Base-by-base conservation (phyloP, 1,140 invertebrate species). In the Grapholita molesta region DNA sequence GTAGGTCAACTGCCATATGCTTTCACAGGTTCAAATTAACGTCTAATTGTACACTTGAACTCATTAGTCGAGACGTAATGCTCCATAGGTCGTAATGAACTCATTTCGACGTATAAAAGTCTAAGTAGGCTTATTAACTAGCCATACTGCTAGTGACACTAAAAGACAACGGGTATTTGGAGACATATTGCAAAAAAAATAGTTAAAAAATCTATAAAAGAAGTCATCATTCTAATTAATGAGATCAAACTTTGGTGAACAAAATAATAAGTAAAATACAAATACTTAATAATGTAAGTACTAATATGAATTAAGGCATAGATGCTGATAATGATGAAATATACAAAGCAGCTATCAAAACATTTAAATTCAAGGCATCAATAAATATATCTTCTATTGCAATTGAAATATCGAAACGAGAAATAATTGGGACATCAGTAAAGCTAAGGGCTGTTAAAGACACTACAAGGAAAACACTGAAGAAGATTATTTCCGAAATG, bases 61-160 rank as follows among this genome's bases (percentile, higher is more conserved):
- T 28, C 53, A 42, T 64, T 33, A 67, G 67, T 77, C 70, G 75
- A 78, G 68, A 69, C 33, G 35, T 18, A 52, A 79, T 70, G 77
- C 74, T 74, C 71, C 68, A 80, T 76, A 71, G 68, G 30, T 23
- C 68, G 23, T 64, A 74, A 69, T 77, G 78, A 67, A 74, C 78
- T 72, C 74, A 68, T 76, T 70, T 61, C 55, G 12, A 53, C 70
- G 76, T 82, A 82, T 75, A 82, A 77, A 72, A 69, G 67, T 70
- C 68, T 73, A 64, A 18, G 25, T 64, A 30, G 38, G 8, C 32
- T 15, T n/a, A 12, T 67, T 69, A 66, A 8, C 7, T 11, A 9
- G 24, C 21, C 66, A 66, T 42, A 42, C n/a, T 18, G 18, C 24
- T 18, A 48, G 28, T 66, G 65, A 28, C 38, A 21, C 48, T n/a